Conservation (phyloP, 2,888 invertebrate genomes). For the Drosophila testacea region DNA sequence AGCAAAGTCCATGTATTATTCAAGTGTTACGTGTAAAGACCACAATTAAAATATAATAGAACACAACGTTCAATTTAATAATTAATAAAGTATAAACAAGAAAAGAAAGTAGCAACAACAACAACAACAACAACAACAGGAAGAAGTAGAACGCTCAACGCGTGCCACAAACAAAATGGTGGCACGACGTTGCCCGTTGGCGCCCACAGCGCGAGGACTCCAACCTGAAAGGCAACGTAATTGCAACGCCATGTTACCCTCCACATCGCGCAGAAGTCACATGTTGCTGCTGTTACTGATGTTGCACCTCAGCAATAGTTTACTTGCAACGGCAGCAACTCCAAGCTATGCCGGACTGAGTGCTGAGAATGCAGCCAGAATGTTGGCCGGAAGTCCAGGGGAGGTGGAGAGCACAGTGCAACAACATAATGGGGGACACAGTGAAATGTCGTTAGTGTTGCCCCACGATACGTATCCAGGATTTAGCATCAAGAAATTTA, state of each 20-base stretch:
- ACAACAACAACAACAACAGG: too few species aligned
- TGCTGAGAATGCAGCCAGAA: constrained; percentile 80
- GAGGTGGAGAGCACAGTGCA: constrained; percentile 46
- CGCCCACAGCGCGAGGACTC: constrained; percentile 43
- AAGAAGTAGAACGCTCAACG: constrained; percentile 46
- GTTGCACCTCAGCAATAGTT: constrained; percentile 11
- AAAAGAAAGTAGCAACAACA: constrained; percentile 2
- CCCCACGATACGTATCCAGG: constrained; percentile 96
- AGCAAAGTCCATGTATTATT: constrained; percentile 54
- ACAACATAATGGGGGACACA: constrained; percentile 49
- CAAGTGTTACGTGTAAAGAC: constrained; percentile 55
- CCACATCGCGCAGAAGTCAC: constrained; percentile 34
- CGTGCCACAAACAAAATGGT: constrained; percentile 76
- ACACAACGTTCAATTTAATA: constrained; percentile 34
- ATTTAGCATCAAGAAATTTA: constrained; percentile 93
- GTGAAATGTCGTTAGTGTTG: constrained; percentile 87
- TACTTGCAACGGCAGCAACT: constrained; percentile 22
- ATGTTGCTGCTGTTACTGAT: constrained; percentile 27
- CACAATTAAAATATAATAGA: constrained; percentile 44
- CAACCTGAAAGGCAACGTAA: constrained; percentile 42
- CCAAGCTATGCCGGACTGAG: constrained; percentile 68
- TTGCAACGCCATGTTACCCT: constrained; percentile 15
- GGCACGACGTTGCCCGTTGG: constrained; percentile 80
- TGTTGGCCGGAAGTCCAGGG: constrained; percentile 76
- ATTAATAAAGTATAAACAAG: constrained; percentile 21